Evolutionary conservation across 1,140 invertebrate genomes (phyloP).

Genomic region (Physella acuta): DNA sequence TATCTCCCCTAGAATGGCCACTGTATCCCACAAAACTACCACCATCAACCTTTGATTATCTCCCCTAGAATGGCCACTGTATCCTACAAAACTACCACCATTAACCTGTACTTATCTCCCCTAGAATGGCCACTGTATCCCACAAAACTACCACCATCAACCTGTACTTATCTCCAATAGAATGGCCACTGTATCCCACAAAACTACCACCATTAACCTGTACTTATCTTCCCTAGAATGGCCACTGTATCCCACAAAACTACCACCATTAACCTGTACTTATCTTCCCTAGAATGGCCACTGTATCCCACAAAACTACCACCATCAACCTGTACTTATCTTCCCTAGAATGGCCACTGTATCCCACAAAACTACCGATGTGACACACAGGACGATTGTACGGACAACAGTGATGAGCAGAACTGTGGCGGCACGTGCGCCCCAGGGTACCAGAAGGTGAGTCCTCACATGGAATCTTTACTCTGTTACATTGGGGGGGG

Average conservation of each 20-base stretch:
- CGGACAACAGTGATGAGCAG: neutral
- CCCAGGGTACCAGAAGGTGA: neutral
- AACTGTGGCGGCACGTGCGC: neutral
- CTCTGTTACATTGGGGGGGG: no score
- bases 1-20: no score
- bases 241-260: neutral
- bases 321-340: neutral
- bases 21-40: no score
- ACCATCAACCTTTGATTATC: no score
- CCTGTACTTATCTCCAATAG: neutral
- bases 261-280: neutral
- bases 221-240: neutral
- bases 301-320: neutral
- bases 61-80: no score
- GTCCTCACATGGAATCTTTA: no score
- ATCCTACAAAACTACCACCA: no score
- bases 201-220: neutral
- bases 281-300: neutral
- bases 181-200: neutral
- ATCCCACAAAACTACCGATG: neutral
- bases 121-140: no score
- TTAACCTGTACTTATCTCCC: no score
- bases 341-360: neutral
- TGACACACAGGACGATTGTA: slow-evolving; percentile 6
- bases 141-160: no score